Evolutionary conservation across 2,888 invertebrate genomes (phyloP).

Genomic region (Ptilodon capucinus): DNA sequence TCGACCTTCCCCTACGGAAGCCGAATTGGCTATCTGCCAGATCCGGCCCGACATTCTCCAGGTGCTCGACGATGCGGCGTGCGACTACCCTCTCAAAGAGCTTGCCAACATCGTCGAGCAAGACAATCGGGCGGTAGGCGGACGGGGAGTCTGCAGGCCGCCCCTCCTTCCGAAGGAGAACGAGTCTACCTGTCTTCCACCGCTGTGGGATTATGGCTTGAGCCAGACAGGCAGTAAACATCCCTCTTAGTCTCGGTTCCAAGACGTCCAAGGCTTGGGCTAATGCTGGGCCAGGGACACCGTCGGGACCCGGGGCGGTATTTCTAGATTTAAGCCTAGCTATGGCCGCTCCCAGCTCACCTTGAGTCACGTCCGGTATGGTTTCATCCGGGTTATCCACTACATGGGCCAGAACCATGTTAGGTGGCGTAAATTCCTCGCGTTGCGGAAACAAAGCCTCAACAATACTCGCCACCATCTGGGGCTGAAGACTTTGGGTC

Average conservation of each 20-base stretch:
- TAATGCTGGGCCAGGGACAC: not conserved
- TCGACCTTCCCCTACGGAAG: conserved; percentile 2
- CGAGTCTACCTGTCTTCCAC: no score
- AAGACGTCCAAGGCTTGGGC: not conserved
- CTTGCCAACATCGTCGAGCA: no score
- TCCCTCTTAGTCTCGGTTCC: not conserved
- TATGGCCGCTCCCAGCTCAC: no score
- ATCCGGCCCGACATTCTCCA: not conserved
- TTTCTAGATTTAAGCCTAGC: not conserved
- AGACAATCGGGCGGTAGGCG: no score
- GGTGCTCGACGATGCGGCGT: no score
- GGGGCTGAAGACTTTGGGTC: conserved; percentile 5
- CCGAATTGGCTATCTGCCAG: not conserved
- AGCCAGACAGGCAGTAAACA: no score
- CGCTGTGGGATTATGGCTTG: no score
- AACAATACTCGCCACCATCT: conserved; percentile 2
- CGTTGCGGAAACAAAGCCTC: conserved; percentile 3
- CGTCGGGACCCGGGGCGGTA: not conserved
- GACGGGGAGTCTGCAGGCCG: no score
- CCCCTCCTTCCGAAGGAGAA: no score
- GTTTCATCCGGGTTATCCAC: not conserved
- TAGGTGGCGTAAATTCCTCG: not conserved
- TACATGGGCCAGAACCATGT: not conserved
- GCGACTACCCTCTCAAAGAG: no score
- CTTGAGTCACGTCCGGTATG: not conserved